A percentile compares a stretch with the other conserved stretches of the same genome.
These are phyloP conservation scores for Perizoma affinitatum DNA, from an alignment of 2,888 invertebrate genomes.

Conservation along the genomic window DNA sequence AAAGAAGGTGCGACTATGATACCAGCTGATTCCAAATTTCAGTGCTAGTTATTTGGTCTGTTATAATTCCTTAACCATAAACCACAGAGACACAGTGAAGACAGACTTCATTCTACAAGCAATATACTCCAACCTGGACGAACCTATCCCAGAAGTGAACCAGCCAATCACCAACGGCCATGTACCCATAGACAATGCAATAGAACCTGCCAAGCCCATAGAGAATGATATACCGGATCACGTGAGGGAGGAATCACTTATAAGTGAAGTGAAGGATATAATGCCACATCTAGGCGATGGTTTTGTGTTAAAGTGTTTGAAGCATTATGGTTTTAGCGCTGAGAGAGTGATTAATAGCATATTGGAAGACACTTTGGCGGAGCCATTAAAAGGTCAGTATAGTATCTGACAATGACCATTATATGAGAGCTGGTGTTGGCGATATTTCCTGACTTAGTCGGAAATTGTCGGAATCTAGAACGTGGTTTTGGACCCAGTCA, in stretches of 20 bases:
- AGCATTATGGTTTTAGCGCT: constrained; percentile 89
- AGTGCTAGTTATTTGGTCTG: no score
- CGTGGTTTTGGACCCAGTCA: no score
- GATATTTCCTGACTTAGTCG: no score
- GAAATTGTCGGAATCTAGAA: no score
- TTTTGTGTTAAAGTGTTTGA: constrained; percentile 88
- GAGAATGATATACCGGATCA: constrained; percentile 71
- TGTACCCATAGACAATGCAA: constrained; percentile 39
- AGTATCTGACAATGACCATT: neutral
- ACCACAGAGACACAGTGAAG: constrained; percentile 80
- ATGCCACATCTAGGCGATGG: constrained; percentile 93
- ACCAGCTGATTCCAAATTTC: no score
- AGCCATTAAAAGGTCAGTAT: constrained; percentile 59
- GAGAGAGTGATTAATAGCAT: constrained; percentile 92
- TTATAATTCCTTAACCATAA: constrained; percentile 1
- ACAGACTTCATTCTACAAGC: constrained; percentile 82
- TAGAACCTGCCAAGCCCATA: constrained; percentile 40
- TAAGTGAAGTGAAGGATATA: constrained; percentile 88
- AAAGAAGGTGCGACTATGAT: no score
- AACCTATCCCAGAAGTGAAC: constrained; percentile 52
- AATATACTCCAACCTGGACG: constrained; percentile 75
- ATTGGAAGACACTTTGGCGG: constrained; percentile 87
- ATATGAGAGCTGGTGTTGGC: no score
- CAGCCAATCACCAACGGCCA: constrained; percentile 56
- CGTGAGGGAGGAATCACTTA: constrained; percentile 76